phyloP scores from a whole-genome alignment of 2,113 vertebrate species.

The Mesocricetus auratus region DNA sequence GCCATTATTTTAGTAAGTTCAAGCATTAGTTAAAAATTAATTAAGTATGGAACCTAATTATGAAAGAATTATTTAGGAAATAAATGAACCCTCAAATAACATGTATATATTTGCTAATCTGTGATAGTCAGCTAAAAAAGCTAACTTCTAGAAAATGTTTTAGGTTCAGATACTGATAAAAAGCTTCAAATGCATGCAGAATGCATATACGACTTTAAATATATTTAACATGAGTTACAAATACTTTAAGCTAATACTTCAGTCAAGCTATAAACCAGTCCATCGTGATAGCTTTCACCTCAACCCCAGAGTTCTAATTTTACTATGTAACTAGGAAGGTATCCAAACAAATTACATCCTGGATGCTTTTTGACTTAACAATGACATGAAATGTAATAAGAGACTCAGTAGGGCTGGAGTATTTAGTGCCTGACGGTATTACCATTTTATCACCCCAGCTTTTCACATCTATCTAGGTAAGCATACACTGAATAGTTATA shows the following conservation, averaged over 20 bases:
- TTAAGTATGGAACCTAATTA: conserved; percentile 6
- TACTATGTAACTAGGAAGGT: conserved; percentile 35
- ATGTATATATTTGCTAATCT: conserved; percentile 5
- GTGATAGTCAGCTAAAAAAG: conserved; percentile 3
- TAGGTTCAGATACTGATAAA: conserved; percentile 24
- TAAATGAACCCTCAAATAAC: not conserved
- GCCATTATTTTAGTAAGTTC: not conserved
- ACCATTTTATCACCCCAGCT: conserved; percentile 61
- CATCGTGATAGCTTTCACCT: conserved; percentile 22
- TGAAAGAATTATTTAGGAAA: conserved; percentile 8
- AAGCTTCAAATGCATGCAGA: conserved; percentile 19
- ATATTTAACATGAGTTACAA: conserved; percentile 56
- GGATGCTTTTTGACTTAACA: conserved; percentile 55
- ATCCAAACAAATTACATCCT: conserved; percentile 62
- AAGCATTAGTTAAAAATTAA: not conserved
- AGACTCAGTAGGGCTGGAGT: not conserved
- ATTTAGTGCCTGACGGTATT: conserved; percentile 61
- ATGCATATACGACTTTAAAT: not conserved
- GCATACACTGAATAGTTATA: not conserved
- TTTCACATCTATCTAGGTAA: conserved; percentile 57
- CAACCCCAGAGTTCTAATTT: conserved; percentile 64
- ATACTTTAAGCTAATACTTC: conserved; percentile 47
- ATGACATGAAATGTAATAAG: conserved; percentile 65
- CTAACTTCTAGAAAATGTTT: conserved; percentile 37
- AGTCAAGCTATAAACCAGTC: conserved; percentile 52